Conservation (phyloP, 2,888 invertebrate genomes). For the Drosophila anceps region DNA sequence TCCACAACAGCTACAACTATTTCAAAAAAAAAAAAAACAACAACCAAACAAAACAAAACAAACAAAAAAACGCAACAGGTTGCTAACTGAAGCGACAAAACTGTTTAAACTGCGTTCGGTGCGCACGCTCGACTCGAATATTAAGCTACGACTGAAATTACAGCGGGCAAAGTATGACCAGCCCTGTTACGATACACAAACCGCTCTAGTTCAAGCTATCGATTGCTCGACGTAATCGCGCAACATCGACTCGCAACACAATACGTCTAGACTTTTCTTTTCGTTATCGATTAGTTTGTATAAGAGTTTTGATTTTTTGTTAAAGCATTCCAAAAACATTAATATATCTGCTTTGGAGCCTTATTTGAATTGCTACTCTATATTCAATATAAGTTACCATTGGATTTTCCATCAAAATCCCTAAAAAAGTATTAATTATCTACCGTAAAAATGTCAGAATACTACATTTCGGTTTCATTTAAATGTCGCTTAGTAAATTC, state of each 20-base stretch:
- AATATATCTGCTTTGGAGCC: background rate
- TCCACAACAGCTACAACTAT: constrained; percentile 34
- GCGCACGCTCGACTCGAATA: constrained; percentile 51
- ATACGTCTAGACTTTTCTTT: no score
- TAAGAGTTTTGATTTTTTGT: background rate
- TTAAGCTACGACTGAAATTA: constrained; percentile 47
- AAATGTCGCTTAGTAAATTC: background rate
- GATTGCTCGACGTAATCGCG: constrained; percentile 1
- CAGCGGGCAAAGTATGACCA: constrained; percentile 33
- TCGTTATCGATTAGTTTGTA: constrained; percentile 11
- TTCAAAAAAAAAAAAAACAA: constrained; percentile 26
- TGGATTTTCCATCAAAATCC: background rate
- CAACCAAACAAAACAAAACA: constrained; percentile 47
- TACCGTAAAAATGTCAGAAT: background rate
- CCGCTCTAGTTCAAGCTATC: background rate
- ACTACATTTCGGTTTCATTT: background rate
- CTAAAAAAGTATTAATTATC: background rate
- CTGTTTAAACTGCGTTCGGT: constrained; percentile 14
- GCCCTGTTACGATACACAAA: background rate
- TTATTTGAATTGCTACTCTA: background rate
- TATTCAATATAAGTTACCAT: background rate
- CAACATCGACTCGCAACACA: no score
- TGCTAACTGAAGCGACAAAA: constrained; percentile 24
- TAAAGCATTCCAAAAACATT: background rate
- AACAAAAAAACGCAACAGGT: constrained; percentile 54